Percentiles rank a stretch among this genome's conserved stretches.
These are phyloP conservation scores for Caenorhabditis sulstoni DNA, from an alignment of 2,888 invertebrate species.

Conservation along the genomic window DNA sequence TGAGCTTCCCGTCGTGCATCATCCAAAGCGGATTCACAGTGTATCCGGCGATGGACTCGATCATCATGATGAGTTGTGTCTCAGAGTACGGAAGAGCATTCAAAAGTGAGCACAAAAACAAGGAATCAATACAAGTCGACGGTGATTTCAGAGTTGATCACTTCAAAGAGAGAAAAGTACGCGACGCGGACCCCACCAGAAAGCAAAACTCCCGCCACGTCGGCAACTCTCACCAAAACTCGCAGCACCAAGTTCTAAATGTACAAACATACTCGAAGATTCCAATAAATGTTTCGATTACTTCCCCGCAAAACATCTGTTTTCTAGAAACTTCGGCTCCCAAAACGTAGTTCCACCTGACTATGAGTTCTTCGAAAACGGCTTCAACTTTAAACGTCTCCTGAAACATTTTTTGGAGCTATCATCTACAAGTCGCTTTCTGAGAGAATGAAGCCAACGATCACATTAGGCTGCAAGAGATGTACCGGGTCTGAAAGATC, in stretches of 20 bases:
- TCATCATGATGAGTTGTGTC: constrained; percentile 47
- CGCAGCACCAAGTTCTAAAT: constrained; percentile 16
- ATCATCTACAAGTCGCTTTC: too few species aligned
- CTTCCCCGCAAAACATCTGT: too few species aligned
- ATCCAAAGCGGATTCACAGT: constrained; percentile 39
- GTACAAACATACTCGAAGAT: background rate
- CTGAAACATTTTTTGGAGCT: too few species aligned
- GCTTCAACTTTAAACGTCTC: too few species aligned
- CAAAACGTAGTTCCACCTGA: too few species aligned
- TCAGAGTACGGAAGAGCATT: constrained; percentile 36
- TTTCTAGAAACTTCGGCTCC: too few species aligned
- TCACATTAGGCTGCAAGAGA: too few species aligned
- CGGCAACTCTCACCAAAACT: background rate
- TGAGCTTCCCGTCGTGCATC: constrained; percentile 48
- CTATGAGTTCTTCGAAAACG: too few species aligned
- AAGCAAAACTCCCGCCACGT: constrained; percentile 2
- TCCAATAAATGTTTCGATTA: background rate
- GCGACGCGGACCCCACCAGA: background rate
- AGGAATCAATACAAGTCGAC: background rate
- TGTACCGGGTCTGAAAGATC: too few species aligned
- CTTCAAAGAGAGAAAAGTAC: constrained; percentile 16
- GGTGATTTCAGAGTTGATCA: constrained; percentile 2
- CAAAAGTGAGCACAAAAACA: constrained; percentile 14
- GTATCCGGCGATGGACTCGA: constrained; percentile 47
- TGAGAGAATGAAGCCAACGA: too few species aligned